A percentile compares a stretch with the other conserved stretches of the same genome.
Evolutionary conservation across 2,113 vertebrate species (phyloP).

Genomic region (Garra rufa): DNA sequence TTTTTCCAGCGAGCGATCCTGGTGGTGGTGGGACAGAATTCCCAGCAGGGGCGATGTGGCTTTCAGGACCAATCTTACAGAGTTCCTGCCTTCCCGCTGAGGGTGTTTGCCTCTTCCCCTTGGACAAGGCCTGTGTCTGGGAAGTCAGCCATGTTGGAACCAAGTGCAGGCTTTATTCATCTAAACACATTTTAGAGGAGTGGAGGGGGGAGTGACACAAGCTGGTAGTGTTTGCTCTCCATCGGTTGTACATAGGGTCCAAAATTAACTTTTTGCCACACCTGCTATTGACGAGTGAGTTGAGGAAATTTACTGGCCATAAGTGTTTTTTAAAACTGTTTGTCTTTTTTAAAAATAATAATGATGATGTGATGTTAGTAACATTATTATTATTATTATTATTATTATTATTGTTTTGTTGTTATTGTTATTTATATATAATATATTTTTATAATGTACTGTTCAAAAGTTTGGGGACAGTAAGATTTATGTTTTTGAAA

Average conservation of each 20-base stretch:
- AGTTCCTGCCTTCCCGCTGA: constrained; percentile 19
- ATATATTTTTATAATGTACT: neutral
- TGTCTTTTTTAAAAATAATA: neutral
- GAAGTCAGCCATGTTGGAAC: constrained; percentile 47
- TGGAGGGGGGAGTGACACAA: neutral
- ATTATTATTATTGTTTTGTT: neutral
- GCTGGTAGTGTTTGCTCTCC: neutral
- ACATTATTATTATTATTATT: neutral
- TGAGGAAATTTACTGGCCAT: neutral
- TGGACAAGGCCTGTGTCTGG: constrained; percentile 38
- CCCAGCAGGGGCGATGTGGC: neutral
- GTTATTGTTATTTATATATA: neutral
- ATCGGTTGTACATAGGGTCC: neutral
- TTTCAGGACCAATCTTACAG: neutral
- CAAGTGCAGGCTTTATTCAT: constrained; percentile 45
- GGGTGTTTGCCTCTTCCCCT: neutral
- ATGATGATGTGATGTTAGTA: too few species aligned
- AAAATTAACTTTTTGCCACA: neutral
- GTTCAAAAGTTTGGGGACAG: neutral
- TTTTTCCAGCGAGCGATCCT: neutral
- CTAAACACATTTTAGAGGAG: constrained; percentile 41
- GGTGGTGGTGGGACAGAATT: neutral
- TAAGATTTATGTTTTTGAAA: neutral
- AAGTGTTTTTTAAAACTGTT: neutral
- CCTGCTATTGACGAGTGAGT: neutral